Evolutionary conservation across 2,888 invertebrate species (phyloP).

Genomic region (Cephus rjabovi): DNA sequence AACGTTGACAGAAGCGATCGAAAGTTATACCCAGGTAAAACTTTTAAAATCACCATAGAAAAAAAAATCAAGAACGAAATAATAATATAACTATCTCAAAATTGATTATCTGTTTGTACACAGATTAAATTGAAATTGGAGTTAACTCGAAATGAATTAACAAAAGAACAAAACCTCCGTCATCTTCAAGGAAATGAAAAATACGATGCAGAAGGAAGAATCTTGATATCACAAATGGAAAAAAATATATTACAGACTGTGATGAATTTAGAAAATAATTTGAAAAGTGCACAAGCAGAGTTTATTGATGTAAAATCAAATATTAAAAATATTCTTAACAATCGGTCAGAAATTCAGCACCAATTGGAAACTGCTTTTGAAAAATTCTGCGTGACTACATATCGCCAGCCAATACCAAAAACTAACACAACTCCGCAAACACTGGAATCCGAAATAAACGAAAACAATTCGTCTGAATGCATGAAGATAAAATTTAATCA

Average conservation of each 20-base stretch:
- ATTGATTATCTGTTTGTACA: background rate
- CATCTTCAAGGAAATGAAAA: constrained; percentile 11
- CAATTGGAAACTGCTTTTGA: constrained; percentile 13
- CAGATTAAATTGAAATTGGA: constrained; percentile 8
- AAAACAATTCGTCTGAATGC: background rate
- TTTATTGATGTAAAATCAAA: constrained; percentile 2
- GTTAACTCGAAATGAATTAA: constrained; percentile 9
- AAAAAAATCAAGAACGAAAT: background rate
- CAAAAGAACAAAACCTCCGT: constrained; percentile 12
- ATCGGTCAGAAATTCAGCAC: background rate
- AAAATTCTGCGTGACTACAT: constrained; percentile 5
- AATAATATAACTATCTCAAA: background rate
- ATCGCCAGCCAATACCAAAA: constrained; percentile 3
- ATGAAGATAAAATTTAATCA: constrained; percentile 14
- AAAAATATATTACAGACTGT: constrained; percentile 6
- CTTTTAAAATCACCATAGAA: background rate
- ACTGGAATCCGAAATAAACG: background rate
- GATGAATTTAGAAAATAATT: constrained; percentile 9
- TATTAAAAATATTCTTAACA: background rate
- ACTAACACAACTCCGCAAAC: background rate
- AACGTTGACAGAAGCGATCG: background rate
- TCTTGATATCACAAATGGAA: constrained; percentile 13
- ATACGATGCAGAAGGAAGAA: constrained; percentile 15
- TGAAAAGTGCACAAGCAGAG: background rate
- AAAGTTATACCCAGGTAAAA: background rate